Conservation (phyloP, 1,140 invertebrate genomes). For the Drosophila persimilis region DNA sequence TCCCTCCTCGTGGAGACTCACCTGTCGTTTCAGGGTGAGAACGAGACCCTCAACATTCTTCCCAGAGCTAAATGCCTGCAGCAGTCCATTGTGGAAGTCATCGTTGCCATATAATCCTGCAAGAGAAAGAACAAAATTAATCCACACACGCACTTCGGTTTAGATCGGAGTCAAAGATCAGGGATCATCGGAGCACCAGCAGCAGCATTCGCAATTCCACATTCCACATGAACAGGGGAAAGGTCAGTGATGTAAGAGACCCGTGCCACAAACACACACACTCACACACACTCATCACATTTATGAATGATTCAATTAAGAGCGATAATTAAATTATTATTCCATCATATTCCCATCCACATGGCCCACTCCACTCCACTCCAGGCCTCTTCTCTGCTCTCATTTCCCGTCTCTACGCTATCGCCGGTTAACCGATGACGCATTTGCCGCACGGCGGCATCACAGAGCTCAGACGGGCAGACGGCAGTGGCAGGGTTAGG, state of each 20-base stretch:
- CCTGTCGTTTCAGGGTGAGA: conserved; percentile 89
- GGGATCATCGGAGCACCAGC: neutral
- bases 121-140: conserved; percentile 21
- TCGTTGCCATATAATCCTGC: conserved; percentile 95
- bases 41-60: conserved; percentile 90
- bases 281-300: conserved; percentile 27
- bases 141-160: too few relatives aligned
- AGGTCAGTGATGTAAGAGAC: conserved; percentile 37
- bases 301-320: conserved; percentile 71
- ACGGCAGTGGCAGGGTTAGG: too few relatives aligned
- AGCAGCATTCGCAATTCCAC: neutral
- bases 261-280: neutral
- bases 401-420: neutral
- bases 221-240: neutral
- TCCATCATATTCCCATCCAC: conserved; percentile 35
- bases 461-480: too few relatives aligned
- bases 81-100: conserved; percentile 94
- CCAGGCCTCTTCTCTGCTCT: conserved; percentile 11
- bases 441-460: too few relatives aligned
- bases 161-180: conserved; percentile 17
- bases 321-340: conserved; percentile 75
- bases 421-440: too few relatives aligned
- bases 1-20: conserved; percentile 31
- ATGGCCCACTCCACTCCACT: conserved; percentile 29
- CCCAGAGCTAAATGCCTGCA: conserved; percentile 90